Evolutionary conservation across 1,140 invertebrate genomes (phyloP), one percentile per base, ranked within the genome.

Genomic region (Coptotermes formosanus): DNA sequence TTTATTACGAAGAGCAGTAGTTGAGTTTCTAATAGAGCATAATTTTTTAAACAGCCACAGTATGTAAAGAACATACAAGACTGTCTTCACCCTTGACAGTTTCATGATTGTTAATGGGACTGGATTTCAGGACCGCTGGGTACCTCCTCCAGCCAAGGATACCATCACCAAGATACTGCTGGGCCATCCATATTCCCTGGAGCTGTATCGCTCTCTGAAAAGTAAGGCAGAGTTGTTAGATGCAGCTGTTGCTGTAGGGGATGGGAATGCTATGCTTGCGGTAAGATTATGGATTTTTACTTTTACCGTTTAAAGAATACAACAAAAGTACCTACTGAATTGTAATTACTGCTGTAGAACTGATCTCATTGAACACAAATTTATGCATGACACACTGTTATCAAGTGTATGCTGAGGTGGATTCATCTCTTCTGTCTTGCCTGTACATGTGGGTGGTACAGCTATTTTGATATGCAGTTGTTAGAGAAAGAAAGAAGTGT

Each of bases 261-360:
- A 93, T 91, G 93, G 92, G 88, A 92, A 93, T 90, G 91, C 92
- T 32, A 93, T 92, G 88, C 88, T 93, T 86, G 90, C 91, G 85
- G 92, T 93, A 89, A 87, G 89, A 59, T 14, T 83, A 44, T 25
- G 9, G 25, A 43, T 38, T 82, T 64, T n/a, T 16, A n/a, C 59
- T 64, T 48, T 48, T 48, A 12, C 48, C 48, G 3, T 48, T 38
- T 48, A 16, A 48, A 12, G 9, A 48, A 48, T 16, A 16, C 0
- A 48, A 48, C 16, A 16, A 16, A 48, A 48, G 9, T 1, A 12
- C 9, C 7, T 48, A 48, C 7, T 48, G 7, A 48, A 48, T 48
- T 6, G 45, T 48, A 48, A 12, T 48, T 12, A 48, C 9, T 48
- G 9, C 1, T 48, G 16, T 48, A 48, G 48, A 48, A 12, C 1